Evolutionary conservation across 2,113 vertebrate genomes (phyloP).

Genomic region (Colius striatus): DNA sequence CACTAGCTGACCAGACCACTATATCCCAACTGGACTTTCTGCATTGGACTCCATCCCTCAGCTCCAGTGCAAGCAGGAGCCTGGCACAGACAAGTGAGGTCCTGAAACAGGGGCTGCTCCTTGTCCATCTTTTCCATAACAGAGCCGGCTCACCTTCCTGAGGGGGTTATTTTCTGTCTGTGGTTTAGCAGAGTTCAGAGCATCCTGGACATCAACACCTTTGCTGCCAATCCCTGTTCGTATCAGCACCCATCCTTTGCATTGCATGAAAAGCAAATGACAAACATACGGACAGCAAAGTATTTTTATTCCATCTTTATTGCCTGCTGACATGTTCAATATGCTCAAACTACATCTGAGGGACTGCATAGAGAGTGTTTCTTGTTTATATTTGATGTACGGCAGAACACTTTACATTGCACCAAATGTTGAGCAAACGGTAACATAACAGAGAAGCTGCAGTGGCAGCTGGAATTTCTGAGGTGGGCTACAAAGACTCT

Average conservation of each 20-base stretch:
- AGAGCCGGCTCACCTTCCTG: slow-evolving; percentile 10
- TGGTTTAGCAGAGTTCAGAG: slow-evolving; percentile 44
- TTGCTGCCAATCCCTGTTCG: slow-evolving; percentile 34
- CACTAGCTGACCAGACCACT: background rate
- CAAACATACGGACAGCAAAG: slow-evolving; percentile 73
- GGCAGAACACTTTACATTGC: slow-evolving; percentile 73
- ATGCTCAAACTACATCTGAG: slow-evolving; percentile 71
- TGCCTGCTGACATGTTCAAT: slow-evolving; percentile 72
- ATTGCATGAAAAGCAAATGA: slow-evolving; percentile 71
- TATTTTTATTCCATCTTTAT: slow-evolving; percentile 75
- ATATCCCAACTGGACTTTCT: background rate
- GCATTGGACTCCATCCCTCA: background rate
- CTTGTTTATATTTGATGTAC: slow-evolving; percentile 73
- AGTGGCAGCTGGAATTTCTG: slow-evolving; percentile 71
- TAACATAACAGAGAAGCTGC: slow-evolving; percentile 68
- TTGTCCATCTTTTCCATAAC: background rate
- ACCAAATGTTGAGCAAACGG: slow-evolving; percentile 74
- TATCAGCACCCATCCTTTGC: slow-evolving; percentile 66
- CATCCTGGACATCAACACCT: slow-evolving; percentile 62
- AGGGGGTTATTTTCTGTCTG: background rate
- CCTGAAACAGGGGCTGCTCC: background rate
- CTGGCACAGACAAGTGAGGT: background rate
- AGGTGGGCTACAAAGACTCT: slow-evolving; percentile 69
- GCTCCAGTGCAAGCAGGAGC: background rate
- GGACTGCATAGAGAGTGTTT: slow-evolving; percentile 71